A percentile compares a stretch with the other conserved stretches of the same genome.
phyloP scores from a whole-genome alignment of 2,888 invertebrate genomes.

The Idaea biselata region DNA sequence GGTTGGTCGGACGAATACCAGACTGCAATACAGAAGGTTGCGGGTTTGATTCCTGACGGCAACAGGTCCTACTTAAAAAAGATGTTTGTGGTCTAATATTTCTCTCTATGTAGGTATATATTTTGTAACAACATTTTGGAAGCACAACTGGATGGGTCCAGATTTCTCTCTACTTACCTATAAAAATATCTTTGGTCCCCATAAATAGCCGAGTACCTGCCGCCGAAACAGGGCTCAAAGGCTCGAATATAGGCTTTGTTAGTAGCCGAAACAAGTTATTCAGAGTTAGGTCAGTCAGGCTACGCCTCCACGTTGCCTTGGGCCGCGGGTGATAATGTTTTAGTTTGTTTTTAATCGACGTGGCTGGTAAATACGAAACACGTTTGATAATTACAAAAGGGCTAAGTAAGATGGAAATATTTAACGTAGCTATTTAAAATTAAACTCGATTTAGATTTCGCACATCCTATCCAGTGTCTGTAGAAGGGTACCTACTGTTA shows the following conservation, averaged over 20 bases:
- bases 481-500: too few species aligned
- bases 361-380: background rate
- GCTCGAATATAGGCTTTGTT: slow-evolving; percentile 62
- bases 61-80: too few species aligned
- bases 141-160: background rate
- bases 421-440: too few species aligned
- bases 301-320: slow-evolving; percentile 47
- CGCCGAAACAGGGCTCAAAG: slow-evolving; percentile 38
- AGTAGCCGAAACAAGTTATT: slow-evolving; percentile 76
- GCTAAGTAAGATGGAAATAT: too few species aligned
- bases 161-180: background rate
- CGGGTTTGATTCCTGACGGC: too few species aligned
- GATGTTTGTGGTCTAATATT: too few species aligned
- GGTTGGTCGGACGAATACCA: too few species aligned
- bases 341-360: background rate
- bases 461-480: too few species aligned
- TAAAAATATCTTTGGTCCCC: slow-evolving; percentile 4
- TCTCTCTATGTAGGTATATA: too few species aligned
- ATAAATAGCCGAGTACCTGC: slow-evolving; percentile 24
- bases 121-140: too few species aligned
- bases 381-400: background rate
- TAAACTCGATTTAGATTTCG: too few species aligned
- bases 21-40: too few species aligned
- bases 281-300: slow-evolving; percentile 59
- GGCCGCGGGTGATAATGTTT: background rate